Evolutionary conservation across 2,888 invertebrate genomes (phyloP).

Genomic region (Scaptomyza caliginosa): DNA sequence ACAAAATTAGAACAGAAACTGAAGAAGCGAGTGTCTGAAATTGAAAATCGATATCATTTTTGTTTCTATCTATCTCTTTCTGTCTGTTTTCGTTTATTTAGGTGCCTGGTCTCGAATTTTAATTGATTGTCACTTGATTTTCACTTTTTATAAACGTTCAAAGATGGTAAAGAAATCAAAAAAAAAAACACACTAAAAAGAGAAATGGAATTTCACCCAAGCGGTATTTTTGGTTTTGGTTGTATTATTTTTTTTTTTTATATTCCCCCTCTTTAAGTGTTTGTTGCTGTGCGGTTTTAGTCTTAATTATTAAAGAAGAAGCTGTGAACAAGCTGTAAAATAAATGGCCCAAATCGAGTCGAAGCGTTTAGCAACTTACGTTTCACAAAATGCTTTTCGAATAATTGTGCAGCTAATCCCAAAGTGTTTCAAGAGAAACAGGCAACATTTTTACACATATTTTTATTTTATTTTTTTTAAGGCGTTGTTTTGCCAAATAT

Average conservation of each 20-base stretch:
- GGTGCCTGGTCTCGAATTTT: slow-evolving; percentile 73
- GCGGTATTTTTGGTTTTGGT: slow-evolving; percentile 46
- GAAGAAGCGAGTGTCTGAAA: slow-evolving; percentile 49
- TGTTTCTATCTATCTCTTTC: slow-evolving; percentile 8
- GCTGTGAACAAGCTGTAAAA: slow-evolving; percentile 64
- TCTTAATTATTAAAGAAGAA: slow-evolving; percentile 68
- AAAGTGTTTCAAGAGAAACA: slow-evolving; percentile 6
- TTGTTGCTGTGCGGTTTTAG: slow-evolving; percentile 62
- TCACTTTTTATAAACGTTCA: slow-evolving; percentile 72
- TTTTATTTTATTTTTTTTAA: slow-evolving; percentile 11
- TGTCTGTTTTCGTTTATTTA: slow-evolving; percentile 12
- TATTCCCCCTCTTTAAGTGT: slow-evolving; percentile 16
- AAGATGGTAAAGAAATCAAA: slow-evolving; percentile 52
- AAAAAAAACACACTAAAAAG: slow-evolving; percentile 56
- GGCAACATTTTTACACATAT: background rate
- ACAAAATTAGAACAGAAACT: slow-evolving; percentile 73
- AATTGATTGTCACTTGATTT: slow-evolving; percentile 79
- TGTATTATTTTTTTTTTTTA: slow-evolving; percentile 1
- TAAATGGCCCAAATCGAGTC: slow-evolving; percentile 74
- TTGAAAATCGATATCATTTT: slow-evolving; percentile 73
- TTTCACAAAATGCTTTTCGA: slow-evolving; percentile 18
- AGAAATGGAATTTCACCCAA: slow-evolving; percentile 80
- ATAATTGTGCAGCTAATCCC: slow-evolving; percentile 41
- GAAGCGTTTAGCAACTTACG: slow-evolving; percentile 59
- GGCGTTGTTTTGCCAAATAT: slow-evolving; percentile 47